Conservation (phyloP, 2,113 vertebrate species). For the Syrmaticus mikado region DNA sequence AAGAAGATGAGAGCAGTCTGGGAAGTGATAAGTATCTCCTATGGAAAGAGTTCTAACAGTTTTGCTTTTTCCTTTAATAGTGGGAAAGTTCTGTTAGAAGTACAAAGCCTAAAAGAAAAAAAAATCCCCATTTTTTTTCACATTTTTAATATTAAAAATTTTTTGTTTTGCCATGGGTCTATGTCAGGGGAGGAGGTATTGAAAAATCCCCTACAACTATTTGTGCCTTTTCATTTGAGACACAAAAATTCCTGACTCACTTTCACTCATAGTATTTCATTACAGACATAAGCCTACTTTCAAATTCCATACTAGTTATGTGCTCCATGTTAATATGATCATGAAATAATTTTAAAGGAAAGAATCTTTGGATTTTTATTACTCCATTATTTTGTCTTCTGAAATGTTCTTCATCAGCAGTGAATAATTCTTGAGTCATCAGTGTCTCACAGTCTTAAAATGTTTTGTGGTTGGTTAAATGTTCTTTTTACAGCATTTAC, state of each 20-base stretch:
- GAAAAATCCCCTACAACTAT: background rate
- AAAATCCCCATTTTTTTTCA: background rate
- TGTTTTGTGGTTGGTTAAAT: background rate
- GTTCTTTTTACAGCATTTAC: conserved; percentile 8
- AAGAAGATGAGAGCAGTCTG: conserved; percentile 50
- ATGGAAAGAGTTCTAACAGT: conserved; percentile 46
- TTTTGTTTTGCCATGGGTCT: background rate
- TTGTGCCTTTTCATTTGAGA: background rate
- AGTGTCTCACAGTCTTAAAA: conserved; percentile 14
- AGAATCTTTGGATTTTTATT: conserved; percentile 10
- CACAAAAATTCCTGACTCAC: background rate
- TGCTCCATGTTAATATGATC: background rate
- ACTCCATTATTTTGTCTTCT: conserved; percentile 14
- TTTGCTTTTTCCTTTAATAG: conserved; percentile 32
- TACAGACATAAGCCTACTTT: background rate
- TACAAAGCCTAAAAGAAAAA: background rate
- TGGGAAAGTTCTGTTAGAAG: conserved; percentile 38
- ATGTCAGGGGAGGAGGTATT: background rate
- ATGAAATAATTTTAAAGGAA: conserved; percentile 16
- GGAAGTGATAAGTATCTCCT: conserved; percentile 54
- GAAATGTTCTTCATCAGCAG: conserved; percentile 14
- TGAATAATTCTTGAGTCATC: conserved; percentile 40
- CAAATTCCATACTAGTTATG: background rate
- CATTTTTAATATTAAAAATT: background rate
- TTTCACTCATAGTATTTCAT: background rate